Base-by-base conservation (phyloP, 2,113 vertebrate genomes). In the Pseudorasbora parva region DNA sequence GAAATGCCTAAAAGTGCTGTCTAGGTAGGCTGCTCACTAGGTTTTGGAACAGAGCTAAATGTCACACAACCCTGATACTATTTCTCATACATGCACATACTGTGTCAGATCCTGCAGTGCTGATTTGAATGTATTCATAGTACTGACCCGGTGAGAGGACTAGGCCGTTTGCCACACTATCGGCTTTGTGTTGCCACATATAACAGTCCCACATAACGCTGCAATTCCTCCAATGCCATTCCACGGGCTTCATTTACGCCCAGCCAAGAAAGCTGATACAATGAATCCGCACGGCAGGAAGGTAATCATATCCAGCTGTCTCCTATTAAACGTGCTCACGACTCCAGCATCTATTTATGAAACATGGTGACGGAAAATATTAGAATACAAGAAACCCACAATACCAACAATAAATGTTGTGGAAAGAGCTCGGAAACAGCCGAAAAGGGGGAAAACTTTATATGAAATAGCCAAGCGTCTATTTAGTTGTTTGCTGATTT, bases 301-400 rank as follows among this genome's bases (percentile, higher is more conserved):
- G 85, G 87, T 92, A 93, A 95, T 93, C 88, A 92, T 74, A 89
- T 72, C 92, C 93, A 95, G 92, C 91, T 94, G 93, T 86, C 88
- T 82, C 88, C 86, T 82, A 59, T 91, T 93, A 88, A 90, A 89
- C 84, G 87, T 78, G 77, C 89, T 88, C 83, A 85, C 81, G 82
- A 85, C 86, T 91, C 91, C 88, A 89, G 78, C 83, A 85, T 54
- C 87, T 91, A 90, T 93, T 92, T 93, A 89, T 91, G 87, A 87
- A 90, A 87, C 87, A 83, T 77, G 59, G 85, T 21, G 82, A 87
- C 82, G 62, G 69, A 77, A 87, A 85, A 87, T 49, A 71, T 78
- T 81, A 5, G 83, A 88, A n/a, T 23, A 69, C 71, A 74, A 51
- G 72, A 57, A 81, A 51, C 54, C 25, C 78, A 49, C 45, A 49